Percentiles rank a stretch among this genome's conserved stretches.
Evolutionary conservation across 2,113 vertebrate genomes (phyloP).

Genomic region (Indicator indicator): DNA sequence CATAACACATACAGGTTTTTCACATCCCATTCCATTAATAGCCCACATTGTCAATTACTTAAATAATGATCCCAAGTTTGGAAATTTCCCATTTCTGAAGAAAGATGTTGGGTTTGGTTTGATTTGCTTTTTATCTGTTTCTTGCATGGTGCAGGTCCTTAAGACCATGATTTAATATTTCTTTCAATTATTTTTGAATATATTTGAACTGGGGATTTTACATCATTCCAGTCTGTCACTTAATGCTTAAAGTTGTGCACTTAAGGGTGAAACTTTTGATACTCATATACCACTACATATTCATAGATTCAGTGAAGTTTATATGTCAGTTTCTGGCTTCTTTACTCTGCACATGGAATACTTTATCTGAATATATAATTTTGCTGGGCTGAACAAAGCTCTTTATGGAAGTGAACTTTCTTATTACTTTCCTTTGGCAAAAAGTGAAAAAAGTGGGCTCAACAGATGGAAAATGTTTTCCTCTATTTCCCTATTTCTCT

Average conservation of each 20-base stretch:
- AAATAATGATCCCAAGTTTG: not conserved
- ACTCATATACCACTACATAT: not conserved
- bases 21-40: not conserved
- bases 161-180: not conserved
- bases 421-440: not conserved
- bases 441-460: not conserved
- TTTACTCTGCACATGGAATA: not conserved
- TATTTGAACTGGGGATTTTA: not conserved
- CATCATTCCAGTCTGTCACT: not conserved
- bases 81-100: not conserved
- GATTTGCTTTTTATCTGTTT: not conserved
- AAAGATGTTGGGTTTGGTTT: not conserved
- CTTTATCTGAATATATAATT: rapidly evolving
- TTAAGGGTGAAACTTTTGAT: not conserved
- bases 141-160: not conserved
- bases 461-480: not conserved
- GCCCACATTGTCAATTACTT: not conserved
- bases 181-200: not conserved
- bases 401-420: not conserved
- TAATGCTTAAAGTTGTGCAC: not conserved
- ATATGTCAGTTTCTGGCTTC: not conserved
- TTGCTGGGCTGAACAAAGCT: not conserved
- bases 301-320: not conserved
- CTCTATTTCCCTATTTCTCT: not conserved
- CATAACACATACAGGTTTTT: not conserved